A percentile compares a stretch with the other conserved stretches of the same genome.
phyloP scores from a whole-genome alignment of 2,113 vertebrate species.

The Hiodon alosoides region DNA sequence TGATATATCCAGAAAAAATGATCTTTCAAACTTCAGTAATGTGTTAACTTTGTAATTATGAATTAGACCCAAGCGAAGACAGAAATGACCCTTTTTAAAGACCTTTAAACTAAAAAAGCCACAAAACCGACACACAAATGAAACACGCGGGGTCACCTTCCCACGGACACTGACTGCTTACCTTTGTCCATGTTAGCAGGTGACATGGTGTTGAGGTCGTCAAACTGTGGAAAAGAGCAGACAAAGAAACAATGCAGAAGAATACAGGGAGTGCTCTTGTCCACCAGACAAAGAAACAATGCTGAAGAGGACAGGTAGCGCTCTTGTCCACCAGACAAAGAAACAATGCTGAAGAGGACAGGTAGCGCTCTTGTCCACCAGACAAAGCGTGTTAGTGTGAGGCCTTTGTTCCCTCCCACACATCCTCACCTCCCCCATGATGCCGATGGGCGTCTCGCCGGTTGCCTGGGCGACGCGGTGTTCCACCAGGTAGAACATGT shows the following conservation, averaged over 20 bases:
- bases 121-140: too few relatives aligned
- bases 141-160: neutral
- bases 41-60: too few relatives aligned
- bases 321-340: neutral
- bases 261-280: neutral
- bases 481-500: conserved; percentile 99
- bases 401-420: too few relatives aligned
- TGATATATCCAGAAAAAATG: too few relatives aligned
- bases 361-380: neutral
- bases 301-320: neutral
- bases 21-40: too few relatives aligned
- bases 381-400: neutral
- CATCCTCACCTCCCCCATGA: conserved; percentile 88
- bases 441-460: conserved; percentile 87
- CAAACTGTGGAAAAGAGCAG: conserved; percentile 69
- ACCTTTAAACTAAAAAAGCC: too few relatives aligned
- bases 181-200: conserved; percentile 86
- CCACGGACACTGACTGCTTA: conserved; percentile 42
- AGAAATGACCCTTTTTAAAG: too few relatives aligned
- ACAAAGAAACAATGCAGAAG: neutral
- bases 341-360: neutral
- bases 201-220: conserved; percentile 79
- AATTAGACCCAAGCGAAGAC: too few relatives aligned
- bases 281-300: neutral
- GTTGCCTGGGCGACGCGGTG: conserved; percentile 91